Evolutionary conservation across 2,797 vertebrate species (phyloP).

Genomic region (Tapirus indicus): DNA sequence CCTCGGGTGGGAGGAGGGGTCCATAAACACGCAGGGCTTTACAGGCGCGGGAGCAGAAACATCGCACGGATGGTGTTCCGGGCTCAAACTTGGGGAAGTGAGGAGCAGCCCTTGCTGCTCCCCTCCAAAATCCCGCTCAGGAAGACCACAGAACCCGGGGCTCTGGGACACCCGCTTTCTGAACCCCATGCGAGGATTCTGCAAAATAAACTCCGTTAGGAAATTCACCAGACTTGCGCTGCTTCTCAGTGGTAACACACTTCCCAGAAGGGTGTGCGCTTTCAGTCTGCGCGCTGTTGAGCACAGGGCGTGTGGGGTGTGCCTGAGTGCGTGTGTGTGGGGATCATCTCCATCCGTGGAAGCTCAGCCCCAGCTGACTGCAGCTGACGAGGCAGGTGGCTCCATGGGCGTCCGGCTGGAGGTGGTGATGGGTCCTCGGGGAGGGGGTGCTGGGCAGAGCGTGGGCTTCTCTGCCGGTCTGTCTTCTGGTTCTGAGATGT

Average conservation of each 20-base stretch:
- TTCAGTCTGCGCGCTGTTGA: fast-evolving
- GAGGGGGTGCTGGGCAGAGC: background rate
- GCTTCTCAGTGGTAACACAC: fast-evolving
- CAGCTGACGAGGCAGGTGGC: fast-evolving
- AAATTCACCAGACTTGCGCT: fast-evolving
- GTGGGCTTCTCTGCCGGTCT: background rate
- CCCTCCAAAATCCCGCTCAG: fast-evolving
- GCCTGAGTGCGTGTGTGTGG: background rate
- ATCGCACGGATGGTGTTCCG: fast-evolving
- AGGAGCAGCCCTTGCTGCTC: background rate
- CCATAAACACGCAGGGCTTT: fast-evolving
- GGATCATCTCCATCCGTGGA: fast-evolving
- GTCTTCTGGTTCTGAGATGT: background rate
- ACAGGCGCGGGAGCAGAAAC: fast-evolving
- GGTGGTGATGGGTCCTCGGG: fast-evolving
- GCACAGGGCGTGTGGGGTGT: fast-evolving
- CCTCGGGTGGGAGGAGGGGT: background rate
- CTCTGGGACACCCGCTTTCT: background rate
- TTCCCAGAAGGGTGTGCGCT: fast-evolving
- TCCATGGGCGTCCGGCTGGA: background rate
- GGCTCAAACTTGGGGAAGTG: fast-evolving
- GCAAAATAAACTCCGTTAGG: background rate
- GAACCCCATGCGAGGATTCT: fast-evolving
- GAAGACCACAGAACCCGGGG: fast-evolving
- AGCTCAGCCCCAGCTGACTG: background rate